These are phyloP conservation scores for Stratiomys singularior DNA, from an alignment of 2,888 invertebrate species.

Conservation along the genomic window DNA sequence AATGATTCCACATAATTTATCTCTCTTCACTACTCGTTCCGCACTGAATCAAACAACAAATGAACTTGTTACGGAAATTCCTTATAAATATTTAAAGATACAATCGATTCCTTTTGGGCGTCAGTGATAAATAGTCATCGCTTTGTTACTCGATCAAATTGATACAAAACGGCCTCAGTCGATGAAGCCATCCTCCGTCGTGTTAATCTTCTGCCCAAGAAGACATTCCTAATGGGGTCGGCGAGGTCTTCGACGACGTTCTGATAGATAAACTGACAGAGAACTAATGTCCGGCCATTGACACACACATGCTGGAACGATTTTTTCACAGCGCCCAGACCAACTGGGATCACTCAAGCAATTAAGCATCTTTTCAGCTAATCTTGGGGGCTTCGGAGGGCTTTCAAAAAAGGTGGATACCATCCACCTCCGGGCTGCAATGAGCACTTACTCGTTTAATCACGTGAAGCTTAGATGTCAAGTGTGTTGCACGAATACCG, in stretches of 20 bases:
- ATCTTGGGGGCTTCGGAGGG: not conserved
- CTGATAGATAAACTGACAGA: constrained; percentile 34
- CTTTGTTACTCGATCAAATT: constrained; percentile 54
- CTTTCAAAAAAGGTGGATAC: too few relatives aligned
- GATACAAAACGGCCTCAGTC: constrained; percentile 56
- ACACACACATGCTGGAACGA: constrained; percentile 40
- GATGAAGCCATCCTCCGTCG: constrained; percentile 45
- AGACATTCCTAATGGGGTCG: constrained; percentile 4
- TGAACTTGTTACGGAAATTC: constrained; percentile 23
- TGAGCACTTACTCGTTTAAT: too few relatives aligned
- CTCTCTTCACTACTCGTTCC: not conserved
- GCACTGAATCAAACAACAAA: constrained; percentile 26
- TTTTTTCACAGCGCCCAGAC: constrained; percentile 32
- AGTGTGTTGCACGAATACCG: too few relatives aligned
- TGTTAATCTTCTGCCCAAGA: constrained; percentile 32
- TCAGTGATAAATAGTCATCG: constrained; percentile 43
- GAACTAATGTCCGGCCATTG: constrained; percentile 40
- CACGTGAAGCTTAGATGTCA: too few relatives aligned
- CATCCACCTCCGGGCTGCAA: too few relatives aligned
- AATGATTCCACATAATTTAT: not conserved
- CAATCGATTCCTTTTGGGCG: constrained; percentile 9
- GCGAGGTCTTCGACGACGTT: not conserved
- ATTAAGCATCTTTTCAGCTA: constrained; percentile 36
- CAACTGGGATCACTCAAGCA: not conserved
- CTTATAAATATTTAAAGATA: constrained; percentile 43